Percentiles rank a stretch among this genome's conserved stretches.
phyloP scores from a whole-genome alignment of 2,113 vertebrate genomes.

The Tretioscincus oriximinensis region DNA sequence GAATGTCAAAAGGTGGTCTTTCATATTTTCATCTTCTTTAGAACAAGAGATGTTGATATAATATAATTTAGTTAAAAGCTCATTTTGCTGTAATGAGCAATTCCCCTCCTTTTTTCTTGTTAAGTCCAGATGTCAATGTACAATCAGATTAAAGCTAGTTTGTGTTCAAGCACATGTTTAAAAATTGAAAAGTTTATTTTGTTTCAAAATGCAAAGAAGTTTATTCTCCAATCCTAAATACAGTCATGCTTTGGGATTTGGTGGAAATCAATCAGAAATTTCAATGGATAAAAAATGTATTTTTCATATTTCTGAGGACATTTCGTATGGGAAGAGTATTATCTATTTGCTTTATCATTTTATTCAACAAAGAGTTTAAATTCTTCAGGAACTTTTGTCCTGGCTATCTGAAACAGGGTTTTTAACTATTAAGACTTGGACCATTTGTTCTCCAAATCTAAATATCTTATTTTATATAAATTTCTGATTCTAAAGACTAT shows the following conservation, averaged over 20 bases:
- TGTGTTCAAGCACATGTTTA: background rate
- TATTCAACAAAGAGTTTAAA: too few relatives aligned
- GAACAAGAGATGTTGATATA: background rate
- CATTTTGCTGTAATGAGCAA: background rate
- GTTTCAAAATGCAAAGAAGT: background rate
- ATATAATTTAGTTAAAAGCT: background rate
- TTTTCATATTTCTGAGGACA: background rate
- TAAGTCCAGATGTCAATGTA: background rate
- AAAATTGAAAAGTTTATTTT: background rate
- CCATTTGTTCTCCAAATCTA: background rate
- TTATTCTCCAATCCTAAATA: background rate
- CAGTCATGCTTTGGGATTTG: background rate
- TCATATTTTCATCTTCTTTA: constrained; percentile 9
- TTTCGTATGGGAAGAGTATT: too few relatives aligned
- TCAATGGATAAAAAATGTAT: background rate
- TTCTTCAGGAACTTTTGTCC: too few relatives aligned
- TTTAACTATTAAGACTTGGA: too few relatives aligned
- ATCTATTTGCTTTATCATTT: too few relatives aligned
- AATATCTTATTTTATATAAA: background rate
- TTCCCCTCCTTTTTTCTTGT: background rate
- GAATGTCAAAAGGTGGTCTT: background rate
- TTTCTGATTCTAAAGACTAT: background rate
- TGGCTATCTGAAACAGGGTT: too few relatives aligned
- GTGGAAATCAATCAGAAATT: background rate
- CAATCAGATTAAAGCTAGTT: background rate